Evolutionary conservation across 64 coral and sea anemone species (phyloP).

Genomic region (Pocillopora verrucosa): DNA sequence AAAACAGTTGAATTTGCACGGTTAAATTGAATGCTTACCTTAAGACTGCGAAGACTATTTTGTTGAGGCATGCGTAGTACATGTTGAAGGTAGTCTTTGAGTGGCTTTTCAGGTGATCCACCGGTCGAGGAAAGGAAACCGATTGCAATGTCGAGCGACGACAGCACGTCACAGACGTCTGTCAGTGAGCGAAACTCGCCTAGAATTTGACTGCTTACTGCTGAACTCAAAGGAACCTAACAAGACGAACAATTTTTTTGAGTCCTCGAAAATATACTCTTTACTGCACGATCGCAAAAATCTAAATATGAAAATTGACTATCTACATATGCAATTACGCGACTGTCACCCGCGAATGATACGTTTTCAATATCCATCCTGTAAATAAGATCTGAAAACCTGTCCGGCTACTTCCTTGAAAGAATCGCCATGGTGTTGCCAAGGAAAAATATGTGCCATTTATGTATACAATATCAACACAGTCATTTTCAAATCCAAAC

Average conservation of each 20-base stretch:
- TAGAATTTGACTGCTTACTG: slow-evolving; percentile 34
- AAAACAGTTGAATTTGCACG: background rate
- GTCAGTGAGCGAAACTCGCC: slow-evolving; percentile 56
- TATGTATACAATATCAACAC: too few species aligned
- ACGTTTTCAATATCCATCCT: too few species aligned
- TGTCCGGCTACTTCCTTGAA: too few species aligned
- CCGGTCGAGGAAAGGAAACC: slow-evolving; percentile 76
- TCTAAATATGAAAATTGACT: too few species aligned
- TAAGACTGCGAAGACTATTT: slow-evolving; percentile 58
- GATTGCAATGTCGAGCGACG: slow-evolving; percentile 70
- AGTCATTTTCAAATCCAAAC: too few species aligned
- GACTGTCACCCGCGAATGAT: too few species aligned
- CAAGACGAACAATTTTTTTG: background rate
- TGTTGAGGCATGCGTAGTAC: slow-evolving; percentile 51
- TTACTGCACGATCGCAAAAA: background rate
- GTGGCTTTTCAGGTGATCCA: slow-evolving; percentile 34
- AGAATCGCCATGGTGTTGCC: too few species aligned
- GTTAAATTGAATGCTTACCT: slow-evolving; percentile 4
- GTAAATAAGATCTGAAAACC: too few species aligned
- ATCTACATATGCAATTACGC: too few species aligned
- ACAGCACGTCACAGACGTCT: slow-evolving; percentile 66
- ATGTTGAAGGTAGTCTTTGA: slow-evolving; percentile 39
- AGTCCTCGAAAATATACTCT: background rate
- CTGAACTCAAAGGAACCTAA: slow-evolving; percentile 38
- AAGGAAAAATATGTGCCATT: too few species aligned